Evolutionary conservation across 1,140 invertebrate species (phyloP), one percentile per base, ranked within the genome.

Genomic region (Lepidurus packardi): DNA sequence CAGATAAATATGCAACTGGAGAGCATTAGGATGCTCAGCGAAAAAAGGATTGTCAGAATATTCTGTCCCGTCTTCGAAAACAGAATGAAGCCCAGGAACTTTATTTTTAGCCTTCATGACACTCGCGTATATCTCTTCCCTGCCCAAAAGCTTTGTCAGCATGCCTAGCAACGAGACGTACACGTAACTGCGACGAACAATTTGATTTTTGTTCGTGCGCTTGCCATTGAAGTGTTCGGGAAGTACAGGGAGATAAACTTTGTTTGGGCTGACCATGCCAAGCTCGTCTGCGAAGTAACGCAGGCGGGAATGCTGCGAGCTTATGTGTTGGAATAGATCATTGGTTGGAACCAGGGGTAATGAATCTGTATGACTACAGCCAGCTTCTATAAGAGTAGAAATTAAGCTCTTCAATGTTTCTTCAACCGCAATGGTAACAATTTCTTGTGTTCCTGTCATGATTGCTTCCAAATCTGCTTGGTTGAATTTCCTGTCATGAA

Each of bases 1-100:
- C 13, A 75, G 34, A 25, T 78, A 78, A 0, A 78, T 7, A 43
- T 11, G 78, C n/a, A 78, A n/a, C 9, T 78, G 78, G 7, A 78
- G 21, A 25, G 78, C 78, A 8, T 78, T 45, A n/a, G 78, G 75
- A 42, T 43, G 42, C 43, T 24, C n/a, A 9, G 10, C 9, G 25
- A 76, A 76, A 9, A 76, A 76, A 24, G 34, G 25, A 75, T 75
- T 75, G 74, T 75, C 43, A 42, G 34, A 41, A 41, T 24, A 75
- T 16, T 75, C 5, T 75, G 74, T 47, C 45, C 45, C 45, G 45
- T 47, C 45, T 47, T 47, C 45, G 45, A 47, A 47, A 47, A 47
- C 45, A 2, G 45, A 47, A 47, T 47, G 2, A 47, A 47, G 45
- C 45, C 45, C 45, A 47, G 45, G 45, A 47, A 47, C 45, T 47